Evolutionary conservation across 2,113 vertebrate genomes (phyloP).

Genomic region (Corynorhinus townsendii): DNA sequence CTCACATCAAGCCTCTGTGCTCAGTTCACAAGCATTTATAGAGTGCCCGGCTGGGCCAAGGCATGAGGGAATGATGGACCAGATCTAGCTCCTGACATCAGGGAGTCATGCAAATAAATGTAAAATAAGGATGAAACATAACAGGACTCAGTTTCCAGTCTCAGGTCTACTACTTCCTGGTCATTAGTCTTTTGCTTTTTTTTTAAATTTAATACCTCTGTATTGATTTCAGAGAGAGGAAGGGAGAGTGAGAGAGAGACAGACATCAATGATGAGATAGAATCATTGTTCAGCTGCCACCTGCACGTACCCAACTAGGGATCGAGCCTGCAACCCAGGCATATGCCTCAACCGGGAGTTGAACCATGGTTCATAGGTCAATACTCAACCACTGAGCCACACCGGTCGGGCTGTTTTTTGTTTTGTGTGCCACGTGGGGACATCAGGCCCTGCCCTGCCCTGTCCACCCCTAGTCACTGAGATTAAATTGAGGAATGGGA

Average conservation of each 20-base stretch:
- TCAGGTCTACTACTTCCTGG: background rate
- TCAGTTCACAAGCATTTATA: background rate
- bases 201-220: too few species aligned
- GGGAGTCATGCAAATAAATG: background rate
- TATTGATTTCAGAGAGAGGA: too few species aligned
- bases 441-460: background rate
- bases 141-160: fast-evolving
- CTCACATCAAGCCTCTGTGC: background rate
- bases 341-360: too few species aligned
- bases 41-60: background rate
- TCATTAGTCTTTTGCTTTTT: background rate
- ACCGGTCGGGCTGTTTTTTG: background rate
- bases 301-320: too few species aligned
- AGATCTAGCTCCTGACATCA: background rate
- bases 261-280: too few species aligned
- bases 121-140: background rate
- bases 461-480: background rate
- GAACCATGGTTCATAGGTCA: too few species aligned
- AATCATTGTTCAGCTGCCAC: too few species aligned
- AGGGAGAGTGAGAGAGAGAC: too few species aligned
- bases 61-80: fast-evolving
- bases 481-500: background rate
- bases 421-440: background rate
- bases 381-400: too few species aligned
- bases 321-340: too few species aligned